These are phyloP conservation scores for Ligdia adustata DNA, from an alignment of 2,888 invertebrate species.

Conservation along the genomic window DNA sequence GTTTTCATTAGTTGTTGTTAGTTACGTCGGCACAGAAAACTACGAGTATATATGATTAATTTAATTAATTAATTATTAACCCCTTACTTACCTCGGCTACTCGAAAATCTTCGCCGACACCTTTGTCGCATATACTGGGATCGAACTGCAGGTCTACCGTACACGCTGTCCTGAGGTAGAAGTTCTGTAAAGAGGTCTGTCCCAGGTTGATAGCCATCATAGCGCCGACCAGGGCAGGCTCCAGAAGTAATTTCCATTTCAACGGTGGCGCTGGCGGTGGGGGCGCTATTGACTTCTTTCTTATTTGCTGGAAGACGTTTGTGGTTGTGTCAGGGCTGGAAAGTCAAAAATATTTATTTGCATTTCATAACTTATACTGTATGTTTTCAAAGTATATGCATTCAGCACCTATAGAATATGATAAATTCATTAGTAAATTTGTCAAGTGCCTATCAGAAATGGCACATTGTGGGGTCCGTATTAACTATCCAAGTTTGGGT, in stretches of 20 bases:
- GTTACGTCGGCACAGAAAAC: too few relatives aligned
- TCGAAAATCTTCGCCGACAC: constrained; percentile 67
- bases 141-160: constrained; percentile 87
- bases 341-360: constrained; percentile 9
- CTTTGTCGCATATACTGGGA: constrained; percentile 85
- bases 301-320: constrained; percentile 34
- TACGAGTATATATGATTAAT: too few relatives aligned
- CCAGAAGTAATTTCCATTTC: constrained; percentile 84
- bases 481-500: too few relatives aligned
- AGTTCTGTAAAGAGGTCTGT: constrained; percentile 88
- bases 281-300: constrained; percentile 28
- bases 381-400: too few relatives aligned
- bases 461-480: too few relatives aligned
- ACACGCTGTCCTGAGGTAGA: constrained; percentile 90
- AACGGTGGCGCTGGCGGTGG: constrained; percentile 35
- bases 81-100: constrained; percentile 67
- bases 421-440: too few relatives aligned
- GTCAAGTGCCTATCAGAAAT: too few relatives aligned
- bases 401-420: too few relatives aligned
- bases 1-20: too few relatives aligned
- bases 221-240: constrained; percentile 88
- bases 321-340: constrained; percentile 38
- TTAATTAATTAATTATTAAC: too few relatives aligned
- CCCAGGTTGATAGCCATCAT: constrained; percentile 84
- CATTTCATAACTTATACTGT: too few relatives aligned